Percentiles rank a stretch among this genome's conserved stretches.
Evolutionary conservation across 2,888 invertebrate genomes (phyloP).

Genomic region (Noctua janthe): DNA sequence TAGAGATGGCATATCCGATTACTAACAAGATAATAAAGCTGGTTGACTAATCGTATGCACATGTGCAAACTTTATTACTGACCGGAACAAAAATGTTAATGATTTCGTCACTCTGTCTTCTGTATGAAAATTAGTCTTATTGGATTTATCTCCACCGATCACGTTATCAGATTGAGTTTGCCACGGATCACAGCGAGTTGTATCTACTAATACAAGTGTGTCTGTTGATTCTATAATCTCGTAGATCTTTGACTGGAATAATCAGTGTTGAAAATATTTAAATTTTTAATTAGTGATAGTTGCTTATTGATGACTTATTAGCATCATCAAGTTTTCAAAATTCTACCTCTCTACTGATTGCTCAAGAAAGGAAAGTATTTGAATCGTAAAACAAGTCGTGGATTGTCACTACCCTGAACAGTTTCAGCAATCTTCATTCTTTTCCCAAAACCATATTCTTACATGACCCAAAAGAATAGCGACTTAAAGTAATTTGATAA

Average conservation of each 20-base stretch:
- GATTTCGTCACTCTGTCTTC: neutral
- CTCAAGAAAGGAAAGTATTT: neutral
- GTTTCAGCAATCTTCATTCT: neutral
- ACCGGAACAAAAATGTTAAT: slow-evolving; percentile 3
- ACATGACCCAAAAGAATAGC: slow-evolving; percentile 34
- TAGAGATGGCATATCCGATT: slow-evolving; percentile 31
- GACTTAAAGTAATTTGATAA: slow-evolving; percentile 55
- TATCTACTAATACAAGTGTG: neutral
- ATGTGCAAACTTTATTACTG: slow-evolving; percentile 24
- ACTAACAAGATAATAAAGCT: slow-evolving; percentile 14
- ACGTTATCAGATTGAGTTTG: no score
- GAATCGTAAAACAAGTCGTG: neutral
- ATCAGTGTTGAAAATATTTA: neutral
- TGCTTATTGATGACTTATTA: neutral
- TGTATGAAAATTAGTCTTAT: neutral
- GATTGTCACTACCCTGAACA: neutral
- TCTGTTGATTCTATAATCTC: neutral
- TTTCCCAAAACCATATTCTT: slow-evolving; percentile 23
- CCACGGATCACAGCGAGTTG: no score
- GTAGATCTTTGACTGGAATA: neutral
- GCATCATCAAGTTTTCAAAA: neutral
- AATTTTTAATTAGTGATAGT: neutral
- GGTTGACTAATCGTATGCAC: slow-evolving; percentile 18
- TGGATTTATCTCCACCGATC: no score
- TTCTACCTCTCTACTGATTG: neutral